phyloP scores from a whole-genome alignment of 2,888 invertebrate species.

The Xestia ashworthii region DNA sequence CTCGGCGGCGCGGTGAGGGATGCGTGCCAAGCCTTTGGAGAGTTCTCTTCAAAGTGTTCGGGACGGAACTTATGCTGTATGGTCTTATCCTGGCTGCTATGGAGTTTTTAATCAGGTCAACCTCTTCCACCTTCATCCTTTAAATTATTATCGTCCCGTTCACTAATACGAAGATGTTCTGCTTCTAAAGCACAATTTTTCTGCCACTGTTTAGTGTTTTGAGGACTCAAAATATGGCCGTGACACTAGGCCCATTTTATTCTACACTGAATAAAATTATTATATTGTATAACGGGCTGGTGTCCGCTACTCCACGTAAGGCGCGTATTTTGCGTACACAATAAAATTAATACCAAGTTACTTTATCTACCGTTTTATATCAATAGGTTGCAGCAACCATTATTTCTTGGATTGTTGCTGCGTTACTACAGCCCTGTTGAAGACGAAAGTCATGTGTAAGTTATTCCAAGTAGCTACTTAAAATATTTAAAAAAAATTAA shows the following conservation, averaged over 20 bases:
- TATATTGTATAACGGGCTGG: too few relatives aligned
- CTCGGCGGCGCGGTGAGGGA: conserved; percentile 63
- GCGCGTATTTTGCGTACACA: too few relatives aligned
- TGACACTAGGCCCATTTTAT: background rate
- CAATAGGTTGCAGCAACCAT: conserved; percentile 92
- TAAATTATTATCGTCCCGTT: background rate
- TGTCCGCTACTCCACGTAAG: too few relatives aligned
- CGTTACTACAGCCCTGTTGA: conserved; percentile 89
- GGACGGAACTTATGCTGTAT: conserved; percentile 91
- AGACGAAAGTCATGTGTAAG: conserved; percentile 79
- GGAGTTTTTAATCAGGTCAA: conserved; percentile 91
- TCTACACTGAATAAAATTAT: background rate
- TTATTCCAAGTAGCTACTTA: conserved; percentile 24
- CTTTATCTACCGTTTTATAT: conserved; percentile 30
- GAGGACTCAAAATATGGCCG: background rate
- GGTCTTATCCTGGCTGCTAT: conserved; percentile 92
- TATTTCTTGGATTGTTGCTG: conserved; percentile 91
- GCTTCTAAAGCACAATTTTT: conserved; percentile 2
- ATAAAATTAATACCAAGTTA: background rate
- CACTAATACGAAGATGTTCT: background rate
- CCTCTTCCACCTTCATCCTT: background rate
- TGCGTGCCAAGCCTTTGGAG: conserved; percentile 91
- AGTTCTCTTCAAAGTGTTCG: conserved; percentile 91
- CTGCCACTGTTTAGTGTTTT: background rate
- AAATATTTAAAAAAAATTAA: too few relatives aligned